Conservation (phyloP, 2,113 vertebrate genomes). For the Nerophis lumbriciformis region DNA sequence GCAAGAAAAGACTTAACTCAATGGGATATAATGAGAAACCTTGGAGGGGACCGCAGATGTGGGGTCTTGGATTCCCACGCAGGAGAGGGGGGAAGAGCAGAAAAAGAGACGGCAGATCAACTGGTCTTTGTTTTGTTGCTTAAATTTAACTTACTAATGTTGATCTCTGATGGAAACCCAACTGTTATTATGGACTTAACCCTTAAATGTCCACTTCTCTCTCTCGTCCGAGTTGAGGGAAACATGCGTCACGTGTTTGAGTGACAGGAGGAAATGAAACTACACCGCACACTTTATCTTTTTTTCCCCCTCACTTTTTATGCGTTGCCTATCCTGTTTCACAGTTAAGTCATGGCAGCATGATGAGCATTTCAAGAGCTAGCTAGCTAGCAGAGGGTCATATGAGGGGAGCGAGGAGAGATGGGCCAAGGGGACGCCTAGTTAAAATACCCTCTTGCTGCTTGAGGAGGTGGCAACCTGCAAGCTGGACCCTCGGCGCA, state of each 20-base stretch:
- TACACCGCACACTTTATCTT: neutral
- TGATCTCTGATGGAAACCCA: too few relatives aligned
- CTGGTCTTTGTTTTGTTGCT: too few relatives aligned
- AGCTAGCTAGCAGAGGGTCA: conserved; percentile 3
- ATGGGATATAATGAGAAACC: too few relatives aligned
- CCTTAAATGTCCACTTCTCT: too few relatives aligned
- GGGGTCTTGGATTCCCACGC: too few relatives aligned
- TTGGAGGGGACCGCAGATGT: too few relatives aligned
- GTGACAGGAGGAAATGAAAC: neutral
- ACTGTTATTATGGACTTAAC: too few relatives aligned
- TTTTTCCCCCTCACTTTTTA: neutral
- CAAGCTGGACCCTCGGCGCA: conserved; percentile 17
- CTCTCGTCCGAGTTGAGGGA: too few relatives aligned
- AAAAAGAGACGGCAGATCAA: too few relatives aligned
- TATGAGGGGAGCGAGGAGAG: conserved; percentile 16
- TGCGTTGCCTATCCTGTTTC: neutral
- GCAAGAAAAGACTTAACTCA: too few relatives aligned
- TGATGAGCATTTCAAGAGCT: conserved; percentile 17
- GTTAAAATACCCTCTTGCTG: conserved; percentile 53
- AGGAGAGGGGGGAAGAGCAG: too few relatives aligned
- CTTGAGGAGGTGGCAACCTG: conserved; percentile 46
- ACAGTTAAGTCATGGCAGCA: conserved; percentile 7
- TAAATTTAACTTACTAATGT: too few relatives aligned
- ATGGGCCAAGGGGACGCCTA: conserved; percentile 29
- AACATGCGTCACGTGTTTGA: neutral